Conservation (phyloP, 2,113 vertebrate species). For the Enhydra lutris region DNA sequence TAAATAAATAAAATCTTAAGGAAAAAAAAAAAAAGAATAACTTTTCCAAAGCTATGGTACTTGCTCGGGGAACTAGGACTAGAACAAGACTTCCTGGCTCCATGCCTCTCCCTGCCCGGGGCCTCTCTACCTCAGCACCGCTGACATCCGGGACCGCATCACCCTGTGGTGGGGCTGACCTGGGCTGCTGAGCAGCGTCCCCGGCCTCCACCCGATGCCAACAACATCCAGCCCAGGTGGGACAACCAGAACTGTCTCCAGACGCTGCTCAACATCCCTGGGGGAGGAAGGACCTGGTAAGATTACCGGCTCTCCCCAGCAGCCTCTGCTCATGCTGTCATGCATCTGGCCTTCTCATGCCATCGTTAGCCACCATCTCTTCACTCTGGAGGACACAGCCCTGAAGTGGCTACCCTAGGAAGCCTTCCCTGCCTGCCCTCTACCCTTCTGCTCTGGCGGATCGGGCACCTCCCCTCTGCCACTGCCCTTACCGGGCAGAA, state of each 20-base stretch:
- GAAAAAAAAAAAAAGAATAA: no score
- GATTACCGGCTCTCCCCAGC: neutral
- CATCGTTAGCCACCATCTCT: neutral
- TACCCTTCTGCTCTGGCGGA: no score
- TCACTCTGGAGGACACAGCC: neutral
- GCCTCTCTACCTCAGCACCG: neutral
- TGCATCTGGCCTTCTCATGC: neutral
- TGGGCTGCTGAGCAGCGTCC: neutral
- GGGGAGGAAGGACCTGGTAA: neutral
- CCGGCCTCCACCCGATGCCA: neutral
- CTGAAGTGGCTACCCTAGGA: no score
- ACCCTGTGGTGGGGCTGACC: neutral
- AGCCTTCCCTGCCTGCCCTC: neutral
- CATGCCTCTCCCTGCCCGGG: neutral
- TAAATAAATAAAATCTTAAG: no score
- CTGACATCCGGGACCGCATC: fast-evolving
- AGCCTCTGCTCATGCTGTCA: neutral
- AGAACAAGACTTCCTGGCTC: neutral
- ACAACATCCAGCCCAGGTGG: neutral
- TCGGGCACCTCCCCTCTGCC: neutral
- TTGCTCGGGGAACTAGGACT: neutral
- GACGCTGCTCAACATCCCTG: neutral
- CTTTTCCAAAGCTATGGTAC: neutral
- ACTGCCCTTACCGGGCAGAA: neutral
- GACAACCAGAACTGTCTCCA: neutral